A percentile compares a stretch with the other conserved stretches of the same genome.
These are phyloP conservation scores for Eufriesea mexicana DNA, from an alignment of 1,140 invertebrate genomes.

Conservation along the genomic window DNA sequence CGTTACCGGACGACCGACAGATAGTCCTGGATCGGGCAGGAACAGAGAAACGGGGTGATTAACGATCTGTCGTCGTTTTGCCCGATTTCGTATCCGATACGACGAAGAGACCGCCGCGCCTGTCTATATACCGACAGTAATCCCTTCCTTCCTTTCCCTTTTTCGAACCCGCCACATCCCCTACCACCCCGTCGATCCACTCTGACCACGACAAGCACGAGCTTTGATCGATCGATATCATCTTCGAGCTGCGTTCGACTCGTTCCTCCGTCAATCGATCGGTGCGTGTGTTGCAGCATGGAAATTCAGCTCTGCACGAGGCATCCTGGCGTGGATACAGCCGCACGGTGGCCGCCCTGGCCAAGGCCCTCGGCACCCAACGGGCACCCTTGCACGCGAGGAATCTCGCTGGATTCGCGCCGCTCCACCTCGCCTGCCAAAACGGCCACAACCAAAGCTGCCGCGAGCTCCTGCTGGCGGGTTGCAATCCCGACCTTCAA, in stretches of 20 bases:
- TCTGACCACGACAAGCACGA: neutral
- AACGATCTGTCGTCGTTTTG: slow-evolving; percentile 36
- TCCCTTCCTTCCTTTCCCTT: neutral
- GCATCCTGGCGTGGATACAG: slow-evolving; percentile 97
- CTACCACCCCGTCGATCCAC: neutral
- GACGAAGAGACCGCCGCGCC: neutral
- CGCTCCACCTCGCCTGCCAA: slow-evolving; percentile 97
- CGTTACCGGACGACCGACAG: neutral
- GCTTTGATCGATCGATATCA: slow-evolving; percentile 45
- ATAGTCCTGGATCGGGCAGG: neutral
- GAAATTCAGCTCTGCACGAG: slow-evolving; percentile 96
- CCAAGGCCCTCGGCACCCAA: slow-evolving; percentile 85
- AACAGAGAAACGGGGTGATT: slow-evolving; percentile 10
- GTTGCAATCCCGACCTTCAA: slow-evolving; percentile 93
- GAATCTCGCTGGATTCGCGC: slow-evolving; percentile 94
- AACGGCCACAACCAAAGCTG: slow-evolving; percentile 98
- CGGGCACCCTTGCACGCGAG: slow-evolving; percentile 88
- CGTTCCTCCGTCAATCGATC: slow-evolving; percentile 36
- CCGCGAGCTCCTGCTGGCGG: slow-evolving; percentile 92
- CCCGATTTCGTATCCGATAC: slow-evolving; percentile 36
- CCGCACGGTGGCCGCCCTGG: slow-evolving; percentile 90
- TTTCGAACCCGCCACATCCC: neutral
- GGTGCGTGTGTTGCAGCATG: slow-evolving; percentile 86
- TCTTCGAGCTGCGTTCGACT: neutral
- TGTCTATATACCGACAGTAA: neutral